Evolutionary conservation across 2,113 vertebrate genomes (phyloP), one percentile per base, ranked within the genome.

Genomic region (Gallinago media): DNA sequence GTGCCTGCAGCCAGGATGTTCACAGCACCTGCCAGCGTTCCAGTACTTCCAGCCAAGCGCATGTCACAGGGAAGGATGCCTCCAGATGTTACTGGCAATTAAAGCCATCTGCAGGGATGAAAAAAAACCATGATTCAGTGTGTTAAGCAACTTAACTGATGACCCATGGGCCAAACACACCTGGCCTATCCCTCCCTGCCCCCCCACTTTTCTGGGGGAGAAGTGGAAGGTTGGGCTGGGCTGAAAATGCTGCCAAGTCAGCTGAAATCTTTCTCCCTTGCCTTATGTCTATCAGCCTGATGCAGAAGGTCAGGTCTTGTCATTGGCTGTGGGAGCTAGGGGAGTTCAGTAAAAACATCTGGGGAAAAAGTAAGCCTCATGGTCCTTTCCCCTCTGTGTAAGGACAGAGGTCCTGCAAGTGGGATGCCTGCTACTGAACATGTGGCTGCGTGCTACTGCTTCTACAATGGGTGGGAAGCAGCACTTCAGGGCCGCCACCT

Each of bases 371-470:
- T 9, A 73, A 6, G 3, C 52, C 63, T 5, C 1, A 0, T 0
- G 1, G 7, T 62, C 9, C 12, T 34, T 66, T 32, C 4, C 9
- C 23, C 9, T 46, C 42, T 18, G 6, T 38, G 15, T 34, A 54
- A 56, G 25, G 3, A 8, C 4, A 14, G 21, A 70, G 31, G 21
- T 47, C 10, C 15, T 76, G 26, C 26, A 61, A 47, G 31, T 16
- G 34, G 23, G 20, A 54, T 0, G 0, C 4, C 61, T 65, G 16
- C 9, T 36, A 7, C 55, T 15, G 44, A 34, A 5, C 13, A 27
- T 17, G 25, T 25, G 42, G 22, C 27, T 31, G 23, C 32, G 74
- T 0, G 0, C 2, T 0, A 1, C 34, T 52, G 21, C 62, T 18
- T 13, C 9, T n/a, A 68, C 17, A 36, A 5, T 0, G 5, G 3